Evolutionary conservation across 2,888 invertebrate species (phyloP).

Genomic region (Siphlonurus alternatus): DNA sequence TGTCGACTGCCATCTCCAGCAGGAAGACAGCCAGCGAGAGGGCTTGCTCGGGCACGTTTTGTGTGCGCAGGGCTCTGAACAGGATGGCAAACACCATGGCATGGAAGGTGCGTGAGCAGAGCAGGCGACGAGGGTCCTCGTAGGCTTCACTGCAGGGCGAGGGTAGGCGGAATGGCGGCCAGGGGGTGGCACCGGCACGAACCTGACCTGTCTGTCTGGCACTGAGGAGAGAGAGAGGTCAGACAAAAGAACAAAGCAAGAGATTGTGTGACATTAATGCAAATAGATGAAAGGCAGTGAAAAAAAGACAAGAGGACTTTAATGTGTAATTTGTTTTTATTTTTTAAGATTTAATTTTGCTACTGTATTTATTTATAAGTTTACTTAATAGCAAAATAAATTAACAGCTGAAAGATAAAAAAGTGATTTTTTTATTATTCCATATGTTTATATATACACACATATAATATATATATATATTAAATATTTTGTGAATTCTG

Average conservation of each 20-base stretch:
- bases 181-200: constrained; percentile 37
- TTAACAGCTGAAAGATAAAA: too few species aligned
- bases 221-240: constrained; percentile 22
- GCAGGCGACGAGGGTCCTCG: constrained; percentile 45
- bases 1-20: constrained; percentile 61
- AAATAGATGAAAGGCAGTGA: not conserved
- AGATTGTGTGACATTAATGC: not conserved
- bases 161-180: constrained; percentile 71
- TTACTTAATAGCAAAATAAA: too few species aligned
- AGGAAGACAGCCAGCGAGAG: constrained; percentile 74
- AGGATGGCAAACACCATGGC: constrained; percentile 64
- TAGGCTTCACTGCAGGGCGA: constrained; percentile 42
- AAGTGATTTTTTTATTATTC: too few species aligned
- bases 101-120: constrained; percentile 46
- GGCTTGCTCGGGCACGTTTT: constrained; percentile 68
- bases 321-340: too few species aligned
- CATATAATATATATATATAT: too few species aligned
- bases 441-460: too few species aligned
- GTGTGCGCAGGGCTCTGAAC: constrained; percentile 61
- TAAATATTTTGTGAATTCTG: too few species aligned
- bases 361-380: too few species aligned
- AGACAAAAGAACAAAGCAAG: not conserved
- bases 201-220: constrained; percentile 42
- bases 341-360: too few species aligned
- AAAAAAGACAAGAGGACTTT: not conserved